Evolutionary conservation across 2,113 vertebrate species (phyloP).

Genomic region (Syngnathus floridae): DNA sequence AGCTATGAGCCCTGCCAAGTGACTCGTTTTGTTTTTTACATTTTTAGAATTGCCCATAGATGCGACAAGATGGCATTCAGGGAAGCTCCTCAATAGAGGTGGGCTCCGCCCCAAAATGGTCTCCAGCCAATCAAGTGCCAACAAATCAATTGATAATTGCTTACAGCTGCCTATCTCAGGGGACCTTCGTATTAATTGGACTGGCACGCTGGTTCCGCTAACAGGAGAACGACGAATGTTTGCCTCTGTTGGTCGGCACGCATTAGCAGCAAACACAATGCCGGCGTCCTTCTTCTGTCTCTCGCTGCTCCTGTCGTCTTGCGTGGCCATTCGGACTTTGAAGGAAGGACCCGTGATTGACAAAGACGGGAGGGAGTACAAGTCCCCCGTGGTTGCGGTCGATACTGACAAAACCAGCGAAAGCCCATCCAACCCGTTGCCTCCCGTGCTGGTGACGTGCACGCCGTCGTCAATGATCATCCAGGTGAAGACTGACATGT

Average conservation of each 20-base stretch:
- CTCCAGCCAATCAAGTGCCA: neutral
- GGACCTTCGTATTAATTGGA: constrained; percentile 11
- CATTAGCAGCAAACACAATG: neutral
- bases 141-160: constrained; percentile 7
- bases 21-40: too few species aligned
- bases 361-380: constrained; percentile 38
- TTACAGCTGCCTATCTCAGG: constrained; percentile 25
- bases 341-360: constrained; percentile 38
- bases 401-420: neutral
- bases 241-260: neutral
- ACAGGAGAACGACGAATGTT: too few species aligned
- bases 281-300: neutral
- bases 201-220: neutral
- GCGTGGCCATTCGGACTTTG: constrained; percentile 13
- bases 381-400: neutral
- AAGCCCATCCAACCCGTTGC: fast-evolving
- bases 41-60: too few species aligned
- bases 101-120: neutral
- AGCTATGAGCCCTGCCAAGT: too few species aligned
- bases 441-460: constrained; percentile 25
- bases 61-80: too few species aligned
- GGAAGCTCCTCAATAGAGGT: too few species aligned
- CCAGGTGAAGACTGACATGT: constrained; percentile 18
- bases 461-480: constrained; percentile 28
- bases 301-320: constrained; percentile 10